Conservation (phyloP, 2,113 vertebrate genomes). For the Odontesthes bonariensis region DNA sequence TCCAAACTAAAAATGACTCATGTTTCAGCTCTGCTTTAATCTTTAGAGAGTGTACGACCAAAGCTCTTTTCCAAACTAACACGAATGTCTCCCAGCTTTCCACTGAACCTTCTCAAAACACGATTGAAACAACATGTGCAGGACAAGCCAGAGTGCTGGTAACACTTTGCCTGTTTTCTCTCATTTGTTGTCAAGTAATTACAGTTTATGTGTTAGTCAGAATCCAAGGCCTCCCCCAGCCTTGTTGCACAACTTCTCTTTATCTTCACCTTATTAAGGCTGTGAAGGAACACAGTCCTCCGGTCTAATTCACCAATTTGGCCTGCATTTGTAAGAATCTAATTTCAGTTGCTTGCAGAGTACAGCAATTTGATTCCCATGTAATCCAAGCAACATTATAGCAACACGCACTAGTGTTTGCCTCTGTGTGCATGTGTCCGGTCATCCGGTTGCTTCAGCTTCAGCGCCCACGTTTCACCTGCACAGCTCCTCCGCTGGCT, state of each 20-base stretch:
- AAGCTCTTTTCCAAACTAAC: background rate
- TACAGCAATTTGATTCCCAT: background rate
- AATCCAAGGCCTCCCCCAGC: background rate
- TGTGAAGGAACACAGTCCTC: background rate
- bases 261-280: constrained; percentile 7
- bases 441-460: background rate
- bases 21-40: constrained; percentile 8
- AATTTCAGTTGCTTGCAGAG: background rate
- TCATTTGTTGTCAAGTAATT: constrained; percentile 13
- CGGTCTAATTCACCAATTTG: too few relatives aligned
- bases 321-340: background rate
- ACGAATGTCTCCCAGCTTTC: constrained; percentile 18
- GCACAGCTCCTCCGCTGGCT: too few relatives aligned
- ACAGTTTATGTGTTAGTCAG: constrained; percentile 12
- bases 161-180: background rate
- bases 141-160: background rate
- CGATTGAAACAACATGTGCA: constrained; percentile 16
- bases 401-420: background rate
- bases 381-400: background rate
- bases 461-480: too few relatives aligned
- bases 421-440: background rate
- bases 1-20: constrained; percentile 24
- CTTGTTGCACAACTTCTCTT: constrained; percentile 3
- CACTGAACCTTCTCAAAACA: constrained; percentile 10
- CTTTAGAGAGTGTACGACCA: constrained; percentile 27